These are phyloP conservation scores for Anticlea derivata DNA, from an alignment of 2,888 invertebrate species.

Conservation along the genomic window DNA sequence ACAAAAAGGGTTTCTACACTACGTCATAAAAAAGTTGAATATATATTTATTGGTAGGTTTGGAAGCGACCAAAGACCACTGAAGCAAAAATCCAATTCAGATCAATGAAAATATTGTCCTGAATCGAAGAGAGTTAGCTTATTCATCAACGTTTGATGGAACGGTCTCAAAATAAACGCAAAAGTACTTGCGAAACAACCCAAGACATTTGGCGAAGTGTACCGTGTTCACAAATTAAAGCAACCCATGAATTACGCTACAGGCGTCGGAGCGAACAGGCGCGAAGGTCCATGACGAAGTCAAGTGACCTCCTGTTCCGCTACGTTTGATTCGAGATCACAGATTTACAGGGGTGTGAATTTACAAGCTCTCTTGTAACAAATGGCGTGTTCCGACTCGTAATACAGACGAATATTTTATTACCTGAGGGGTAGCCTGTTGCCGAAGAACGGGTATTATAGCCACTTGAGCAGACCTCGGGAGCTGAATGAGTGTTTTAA, in stretches of 20 bases:
- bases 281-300: conserved; percentile 50
- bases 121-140: too few relatives aligned
- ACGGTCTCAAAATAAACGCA: neutral
- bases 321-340: conserved; percentile 43
- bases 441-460: conserved; percentile 12
- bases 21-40: conserved; percentile 4
- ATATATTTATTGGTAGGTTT: neutral
- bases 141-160: neutral
- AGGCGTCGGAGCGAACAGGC: conserved; percentile 40
- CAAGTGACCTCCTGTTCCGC: conserved; percentile 51
- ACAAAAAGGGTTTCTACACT: neutral
- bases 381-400: conserved; percentile 31
- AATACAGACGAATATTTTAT: conserved; percentile 35
- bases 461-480: conserved; percentile 1
- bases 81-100: too few relatives aligned
- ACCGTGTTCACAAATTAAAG: conserved; percentile 19
- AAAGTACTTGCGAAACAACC: neutral
- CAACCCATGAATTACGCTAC: conserved; percentile 30
- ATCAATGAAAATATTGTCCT: too few relatives aligned
- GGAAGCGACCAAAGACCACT: too few relatives aligned
- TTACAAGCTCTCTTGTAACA: conserved; percentile 34
- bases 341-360: conserved; percentile 37
- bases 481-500: conserved; percentile 8
- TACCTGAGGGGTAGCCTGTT: conserved; percentile 24
- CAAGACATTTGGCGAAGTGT: conserved; percentile 3